phyloP scores from a whole-genome alignment of 23 tunicate genomes.

The Phallusia fumigata region DNA sequence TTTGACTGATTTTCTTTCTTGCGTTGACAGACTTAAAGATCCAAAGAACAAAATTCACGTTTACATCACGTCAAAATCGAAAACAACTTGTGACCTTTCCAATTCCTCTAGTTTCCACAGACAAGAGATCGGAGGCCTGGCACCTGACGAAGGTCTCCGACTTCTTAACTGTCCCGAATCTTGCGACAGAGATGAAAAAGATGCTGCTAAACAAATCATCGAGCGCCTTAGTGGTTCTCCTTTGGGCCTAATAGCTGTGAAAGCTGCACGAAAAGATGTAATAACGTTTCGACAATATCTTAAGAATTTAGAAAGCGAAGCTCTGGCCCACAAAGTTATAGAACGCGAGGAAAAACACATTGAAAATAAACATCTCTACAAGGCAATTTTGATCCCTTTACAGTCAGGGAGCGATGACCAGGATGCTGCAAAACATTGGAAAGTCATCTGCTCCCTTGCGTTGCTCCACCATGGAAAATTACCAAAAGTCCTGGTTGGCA shows the following conservation, averaged over 20 bases:
- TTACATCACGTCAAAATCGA: constrained; percentile 1
- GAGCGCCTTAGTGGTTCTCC: constrained; percentile 8
- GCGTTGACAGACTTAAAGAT: not conserved
- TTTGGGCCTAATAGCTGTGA: not conserved
- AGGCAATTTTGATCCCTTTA: not conserved
- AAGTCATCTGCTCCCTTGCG: not conserved
- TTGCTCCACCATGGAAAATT: not conserved
- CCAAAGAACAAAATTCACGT: not conserved
- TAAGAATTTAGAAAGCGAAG: not conserved
- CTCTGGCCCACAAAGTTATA: not conserved
- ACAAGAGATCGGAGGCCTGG: not conserved
- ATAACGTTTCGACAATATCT: not conserved
- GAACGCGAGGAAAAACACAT: not conserved
- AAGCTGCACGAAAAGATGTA: not conserved
- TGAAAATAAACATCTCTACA: not conserved
- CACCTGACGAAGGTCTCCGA: not conserved
- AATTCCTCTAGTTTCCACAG: not conserved
- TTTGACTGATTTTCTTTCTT: not conserved
- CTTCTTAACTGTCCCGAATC: not conserved
- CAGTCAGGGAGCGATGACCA: not conserved
- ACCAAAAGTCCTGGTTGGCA: not conserved
- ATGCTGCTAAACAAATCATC: not conserved
- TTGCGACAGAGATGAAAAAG: not conserved
- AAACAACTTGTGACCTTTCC: not conserved
- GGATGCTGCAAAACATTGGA: not conserved